Evolutionary conservation across 2,113 vertebrate genomes (phyloP), one percentile per base, ranked within the genome.

Genomic region (Tachuris rubrigastra): DNA sequence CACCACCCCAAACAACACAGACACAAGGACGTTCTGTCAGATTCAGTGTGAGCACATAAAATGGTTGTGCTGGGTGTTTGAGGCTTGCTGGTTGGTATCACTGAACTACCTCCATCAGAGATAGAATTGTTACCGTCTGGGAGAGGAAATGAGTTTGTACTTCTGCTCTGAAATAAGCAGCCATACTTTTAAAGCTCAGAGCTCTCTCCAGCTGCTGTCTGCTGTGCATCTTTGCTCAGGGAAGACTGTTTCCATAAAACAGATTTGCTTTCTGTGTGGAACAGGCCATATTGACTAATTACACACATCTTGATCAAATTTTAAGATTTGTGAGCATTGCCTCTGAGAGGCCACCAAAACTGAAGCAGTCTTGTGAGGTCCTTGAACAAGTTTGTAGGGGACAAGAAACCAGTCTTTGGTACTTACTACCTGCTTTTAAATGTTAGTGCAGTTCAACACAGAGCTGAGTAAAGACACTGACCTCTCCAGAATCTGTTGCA

Each of bases 401-500:
- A 47, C 52, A 60, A 68, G 35, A 78, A 82, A 49, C 4, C 22
- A 68, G 49, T 14, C 53, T 8, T 10, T 65, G 37, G 14, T 53
- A 35, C 44, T 71, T 74, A 25, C 4, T 75, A 31, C 27, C 35
- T 90, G 74, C 53, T 87, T 79, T 81, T 60, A 93, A 73, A 68
- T 3, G 2, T 60, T 69, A 25, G 44, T 73, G 39, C 74, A 18
- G 44, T 79, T 93, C 85, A 79, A 11, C 37, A 37, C 19, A 44
- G 85, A 93, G 66, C 58, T 87, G 87, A 25, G 46, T 85, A 75
- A 90, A 87, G 92, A 47, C 89, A 47, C 53, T 71, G 73, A 50
- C 81, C 85, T 89, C 81, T 89, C 50, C 76, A 89, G 85, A 75
- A 84, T 81, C 69, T 91, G 88, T 90, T 90, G 53, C 80, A 9